These are phyloP conservation scores for Caenorhabditis virilis DNA, from an alignment of 2,888 invertebrate genomes.

Conservation along the genomic window DNA sequence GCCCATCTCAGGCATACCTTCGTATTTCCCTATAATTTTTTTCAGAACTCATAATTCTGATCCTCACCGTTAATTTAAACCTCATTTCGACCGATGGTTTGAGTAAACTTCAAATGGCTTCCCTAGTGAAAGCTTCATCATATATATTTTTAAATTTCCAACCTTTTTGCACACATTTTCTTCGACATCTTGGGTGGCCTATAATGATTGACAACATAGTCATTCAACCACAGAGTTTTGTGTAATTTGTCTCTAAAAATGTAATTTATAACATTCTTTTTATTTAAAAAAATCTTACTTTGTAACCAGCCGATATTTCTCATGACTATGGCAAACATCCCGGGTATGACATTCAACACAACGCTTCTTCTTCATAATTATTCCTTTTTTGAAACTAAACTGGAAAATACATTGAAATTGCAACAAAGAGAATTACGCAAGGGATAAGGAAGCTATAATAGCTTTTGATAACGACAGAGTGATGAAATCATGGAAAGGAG, in stretches of 20 bases:
- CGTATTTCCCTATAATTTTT: too few relatives aligned
- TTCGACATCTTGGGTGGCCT: conserved; percentile 75
- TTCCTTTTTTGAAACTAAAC: neutral
- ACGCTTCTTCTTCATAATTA: neutral
- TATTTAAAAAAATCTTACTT: conserved; percentile 20
- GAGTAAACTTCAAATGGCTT: neutral
- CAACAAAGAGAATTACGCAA: too few relatives aligned
- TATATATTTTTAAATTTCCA: conserved; percentile 13
- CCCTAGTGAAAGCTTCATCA: neutral
- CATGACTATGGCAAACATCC: conserved; percentile 38
- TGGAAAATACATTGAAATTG: too few relatives aligned
- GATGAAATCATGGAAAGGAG: neutral
- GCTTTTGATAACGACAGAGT: too few relatives aligned
- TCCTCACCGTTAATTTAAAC: neutral
- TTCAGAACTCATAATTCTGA: neutral
- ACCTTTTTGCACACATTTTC: conserved; percentile 87
- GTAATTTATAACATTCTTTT: neutral
- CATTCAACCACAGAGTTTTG: conserved; percentile 62
- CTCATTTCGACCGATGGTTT: neutral
- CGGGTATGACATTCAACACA: conserved; percentile 27
- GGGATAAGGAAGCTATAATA: too few relatives aligned
- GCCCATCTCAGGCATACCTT: too few relatives aligned
- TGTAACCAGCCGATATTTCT: conserved; percentile 35
- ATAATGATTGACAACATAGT: conserved; percentile 62
- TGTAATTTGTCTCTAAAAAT: conserved; percentile 47